Percentiles rank a stretch among this genome's conserved stretches.
Evolutionary conservation across 2,797 vertebrate genomes (phyloP).

Genomic region (Prionace glauca): DNA sequence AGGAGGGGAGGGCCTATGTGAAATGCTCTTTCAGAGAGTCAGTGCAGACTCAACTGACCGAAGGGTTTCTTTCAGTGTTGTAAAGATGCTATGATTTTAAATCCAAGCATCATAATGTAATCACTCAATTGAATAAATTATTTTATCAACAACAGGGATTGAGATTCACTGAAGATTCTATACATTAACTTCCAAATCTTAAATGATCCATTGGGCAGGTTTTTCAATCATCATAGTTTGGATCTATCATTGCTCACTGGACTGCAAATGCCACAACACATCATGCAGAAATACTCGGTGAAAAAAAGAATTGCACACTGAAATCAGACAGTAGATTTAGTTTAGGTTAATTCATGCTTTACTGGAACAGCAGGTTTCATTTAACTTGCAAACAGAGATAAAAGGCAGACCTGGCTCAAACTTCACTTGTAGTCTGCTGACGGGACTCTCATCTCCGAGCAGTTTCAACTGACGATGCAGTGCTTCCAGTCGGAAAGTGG

Average conservation of each 20-base stretch:
- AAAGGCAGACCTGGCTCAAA: constrained; percentile 72
- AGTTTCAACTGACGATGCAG: constrained; percentile 89
- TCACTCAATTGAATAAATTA: background rate
- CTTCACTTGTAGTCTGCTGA: constrained; percentile 89
- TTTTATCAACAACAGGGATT: background rate
- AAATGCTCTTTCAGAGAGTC: too few relatives aligned
- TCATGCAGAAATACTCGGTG: background rate
- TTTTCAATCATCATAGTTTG: background rate
- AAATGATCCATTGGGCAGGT: background rate
- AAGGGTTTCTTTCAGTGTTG: too few relatives aligned
- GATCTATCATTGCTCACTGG: background rate
- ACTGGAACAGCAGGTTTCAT: background rate
- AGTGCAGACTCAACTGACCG: too few relatives aligned
- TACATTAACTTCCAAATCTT: background rate
- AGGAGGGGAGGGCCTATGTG: too few relatives aligned
- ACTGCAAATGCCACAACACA: background rate
- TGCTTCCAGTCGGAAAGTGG: constrained; percentile 84
- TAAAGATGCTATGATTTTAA: background rate
- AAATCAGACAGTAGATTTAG: background rate
- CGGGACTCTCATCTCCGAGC: constrained; percentile 83
- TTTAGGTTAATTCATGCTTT: background rate
- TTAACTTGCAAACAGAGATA: background rate
- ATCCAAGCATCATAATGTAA: background rate
- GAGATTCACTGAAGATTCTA: background rate
- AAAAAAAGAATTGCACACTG: background rate